Evolutionary conservation across 2,888 invertebrate genomes (phyloP).

Genomic region (Platycheirus albimanus): DNA sequence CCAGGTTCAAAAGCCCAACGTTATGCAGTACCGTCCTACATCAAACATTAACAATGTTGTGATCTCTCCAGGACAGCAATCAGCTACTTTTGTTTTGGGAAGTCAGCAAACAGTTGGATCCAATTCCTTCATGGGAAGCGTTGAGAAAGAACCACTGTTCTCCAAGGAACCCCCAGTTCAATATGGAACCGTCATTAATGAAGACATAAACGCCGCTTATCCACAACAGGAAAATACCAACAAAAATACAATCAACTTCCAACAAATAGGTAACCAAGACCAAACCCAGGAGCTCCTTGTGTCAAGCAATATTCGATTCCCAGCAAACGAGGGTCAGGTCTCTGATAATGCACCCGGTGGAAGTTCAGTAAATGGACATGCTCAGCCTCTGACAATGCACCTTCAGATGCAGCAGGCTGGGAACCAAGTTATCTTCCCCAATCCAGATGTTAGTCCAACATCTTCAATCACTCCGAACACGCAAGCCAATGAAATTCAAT

Average conservation of each 20-base stretch:
- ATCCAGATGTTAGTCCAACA: slow-evolving; percentile 65
- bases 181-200: slow-evolving; percentile 81
- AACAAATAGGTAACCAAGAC: slow-evolving; percentile 71
- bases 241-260: slow-evolving; percentile 70
- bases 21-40: slow-evolving; percentile 82
- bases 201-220: slow-evolving; percentile 78
- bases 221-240: slow-evolving; percentile 75
- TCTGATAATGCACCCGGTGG: slow-evolving; percentile 75
- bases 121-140: slow-evolving; percentile 83
- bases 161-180: slow-evolving; percentile 80
- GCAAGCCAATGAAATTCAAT: slow-evolving; percentile 56
- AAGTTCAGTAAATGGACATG: slow-evolving; percentile 80
- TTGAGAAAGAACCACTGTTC: slow-evolving; percentile 84
- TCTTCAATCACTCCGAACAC: slow-evolving; percentile 49
- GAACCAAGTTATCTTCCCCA: slow-evolving; percentile 81
- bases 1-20: slow-evolving; percentile 81
- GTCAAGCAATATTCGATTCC: slow-evolving; percentile 82
- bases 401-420: slow-evolving; percentile 79
- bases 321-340: slow-evolving; percentile 78
- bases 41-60: slow-evolving; percentile 86
- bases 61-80: slow-evolving; percentile 86
- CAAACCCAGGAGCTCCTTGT: slow-evolving; percentile 80
- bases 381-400: slow-evolving; percentile 79
- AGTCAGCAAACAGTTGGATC: slow-evolving; percentile 85
- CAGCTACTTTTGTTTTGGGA: slow-evolving; percentile 86